These are phyloP conservation scores for Periplaneta americana DNA, from an alignment of 1,140 invertebrate species.

Conservation along the genomic window DNA sequence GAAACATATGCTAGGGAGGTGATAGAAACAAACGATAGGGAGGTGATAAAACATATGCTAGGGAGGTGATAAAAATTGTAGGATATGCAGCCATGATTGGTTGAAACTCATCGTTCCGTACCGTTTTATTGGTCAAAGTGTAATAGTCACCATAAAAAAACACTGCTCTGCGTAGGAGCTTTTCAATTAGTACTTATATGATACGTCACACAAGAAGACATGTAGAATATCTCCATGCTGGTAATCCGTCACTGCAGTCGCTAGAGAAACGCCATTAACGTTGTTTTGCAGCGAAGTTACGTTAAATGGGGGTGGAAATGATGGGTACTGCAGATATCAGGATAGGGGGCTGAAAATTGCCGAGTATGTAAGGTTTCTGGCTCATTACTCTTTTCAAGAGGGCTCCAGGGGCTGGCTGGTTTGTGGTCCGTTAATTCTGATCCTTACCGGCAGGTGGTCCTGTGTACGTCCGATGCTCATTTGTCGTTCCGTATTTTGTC, in stretches of 20 bases:
- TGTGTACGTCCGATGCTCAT: neutral
- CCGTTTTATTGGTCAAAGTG: too few relatives aligned
- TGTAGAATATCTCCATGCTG: too few relatives aligned
- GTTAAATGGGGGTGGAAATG: neutral
- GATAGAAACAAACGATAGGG: too few relatives aligned
- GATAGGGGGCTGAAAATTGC: neutral
- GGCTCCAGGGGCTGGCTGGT: neutral
- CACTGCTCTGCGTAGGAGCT: too few relatives aligned
- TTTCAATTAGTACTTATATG: too few relatives aligned
- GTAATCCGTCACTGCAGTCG: neutral
- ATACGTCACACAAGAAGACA: too few relatives aligned
- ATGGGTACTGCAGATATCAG: neutral
- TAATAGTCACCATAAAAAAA: too few relatives aligned
- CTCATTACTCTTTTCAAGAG: neutral
- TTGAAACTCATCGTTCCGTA: too few relatives aligned
- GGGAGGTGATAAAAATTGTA: too few relatives aligned
- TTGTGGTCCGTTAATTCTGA: slow-evolving; percentile 4
- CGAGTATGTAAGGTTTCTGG: slow-evolving; percentile 4
- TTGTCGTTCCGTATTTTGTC: slow-evolving; percentile 2
- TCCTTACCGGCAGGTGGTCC: neutral
- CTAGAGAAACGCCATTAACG: neutral
- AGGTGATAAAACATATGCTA: too few relatives aligned
- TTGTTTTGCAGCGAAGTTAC: neutral
- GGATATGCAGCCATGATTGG: too few relatives aligned
- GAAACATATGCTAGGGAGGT: too few relatives aligned